Percentiles rank a stretch among this genome's conserved stretches.
Conservation (phyloP, 2,888 invertebrate genomes). For the Podabrus alpinus region DNA sequence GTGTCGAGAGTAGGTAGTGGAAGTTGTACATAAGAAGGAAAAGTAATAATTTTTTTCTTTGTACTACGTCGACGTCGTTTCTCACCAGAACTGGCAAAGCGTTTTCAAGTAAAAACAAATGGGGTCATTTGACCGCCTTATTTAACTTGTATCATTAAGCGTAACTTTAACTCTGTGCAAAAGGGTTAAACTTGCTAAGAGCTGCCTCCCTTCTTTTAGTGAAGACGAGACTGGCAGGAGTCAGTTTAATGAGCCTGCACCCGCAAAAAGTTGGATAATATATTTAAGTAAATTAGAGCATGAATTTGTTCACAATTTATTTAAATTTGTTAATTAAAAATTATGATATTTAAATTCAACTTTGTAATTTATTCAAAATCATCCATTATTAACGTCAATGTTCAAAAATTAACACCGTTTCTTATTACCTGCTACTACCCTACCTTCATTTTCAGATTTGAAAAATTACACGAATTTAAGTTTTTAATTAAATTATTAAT, state of each 20-base stretch:
- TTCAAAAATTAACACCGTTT: neutral
- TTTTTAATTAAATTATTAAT: neutral
- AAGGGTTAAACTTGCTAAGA: neutral
- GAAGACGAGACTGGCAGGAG: neutral
- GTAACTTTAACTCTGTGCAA: neutral
- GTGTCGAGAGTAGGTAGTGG: neutral
- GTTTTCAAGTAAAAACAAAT: neutral
- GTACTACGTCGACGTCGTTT: neutral
- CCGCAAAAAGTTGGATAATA: neutral
- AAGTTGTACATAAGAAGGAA: neutral
- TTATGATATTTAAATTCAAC: neutral
- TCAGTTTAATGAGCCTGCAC: neutral
- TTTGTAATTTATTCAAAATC: neutral
- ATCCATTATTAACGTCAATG: neutral
- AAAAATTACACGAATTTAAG: neutral
- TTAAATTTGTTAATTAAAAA: neutral
- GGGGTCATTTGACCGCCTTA: neutral
- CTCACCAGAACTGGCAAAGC: neutral
- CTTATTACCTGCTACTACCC: no score
- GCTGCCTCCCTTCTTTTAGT: neutral
- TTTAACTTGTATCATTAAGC: slow-evolving; percentile 1
- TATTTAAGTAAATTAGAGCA: neutral
- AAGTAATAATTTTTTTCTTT: neutral
- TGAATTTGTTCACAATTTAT: neutral
- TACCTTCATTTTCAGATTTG: neutral